A percentile compares a stretch with the other conserved stretches of the same genome.
phyloP scores from a whole-genome alignment of 2,888 invertebrate genomes.

The Congeria kusceri region DNA sequence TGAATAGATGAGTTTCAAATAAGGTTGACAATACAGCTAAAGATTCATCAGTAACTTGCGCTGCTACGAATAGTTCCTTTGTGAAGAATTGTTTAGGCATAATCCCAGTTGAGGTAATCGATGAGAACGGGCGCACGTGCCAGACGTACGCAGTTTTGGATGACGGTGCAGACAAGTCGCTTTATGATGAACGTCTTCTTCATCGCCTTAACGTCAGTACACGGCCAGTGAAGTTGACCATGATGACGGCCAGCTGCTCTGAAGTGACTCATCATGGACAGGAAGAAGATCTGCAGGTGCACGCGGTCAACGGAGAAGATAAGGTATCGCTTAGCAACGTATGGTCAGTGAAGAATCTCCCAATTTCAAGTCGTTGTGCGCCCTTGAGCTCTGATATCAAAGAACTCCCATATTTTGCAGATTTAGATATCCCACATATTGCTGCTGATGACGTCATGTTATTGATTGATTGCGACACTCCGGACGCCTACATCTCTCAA shows the following conservation, averaged over 20 bases:
- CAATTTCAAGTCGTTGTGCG: no score
- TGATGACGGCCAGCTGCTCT: slow-evolving; percentile 3
- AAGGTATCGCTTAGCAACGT: not conserved
- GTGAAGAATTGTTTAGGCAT: slow-evolving; percentile 25
- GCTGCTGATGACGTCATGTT: slow-evolving; percentile 17
- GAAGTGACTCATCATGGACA: not conserved
- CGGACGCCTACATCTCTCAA: not conserved
- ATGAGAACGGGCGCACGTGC: slow-evolving; percentile 6
- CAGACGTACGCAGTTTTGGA: slow-evolving; percentile 1
- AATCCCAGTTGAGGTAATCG: slow-evolving; percentile 23
- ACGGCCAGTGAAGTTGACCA: not conserved
- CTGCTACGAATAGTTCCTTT: not conserved
- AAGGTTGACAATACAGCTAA: not conserved
- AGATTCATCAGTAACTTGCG: not conserved
- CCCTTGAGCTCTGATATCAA: not conserved
- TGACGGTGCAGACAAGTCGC: slow-evolving; percentile 8
- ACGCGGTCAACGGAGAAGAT: not conserved
- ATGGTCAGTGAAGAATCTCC: slow-evolving; percentile 7
- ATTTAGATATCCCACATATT: slow-evolving; percentile 2
- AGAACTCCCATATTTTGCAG: not conserved
- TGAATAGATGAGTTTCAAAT: slow-evolving; percentile 12
- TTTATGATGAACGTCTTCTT: slow-evolving; percentile 3
- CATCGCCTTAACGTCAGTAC: no score
- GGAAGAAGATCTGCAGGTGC: slow-evolving; percentile 7
- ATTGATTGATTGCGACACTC: slow-evolving; percentile 24